phyloP scores from a whole-genome alignment of 2,113 vertebrate species.

The Crotalus viridis region DNA sequence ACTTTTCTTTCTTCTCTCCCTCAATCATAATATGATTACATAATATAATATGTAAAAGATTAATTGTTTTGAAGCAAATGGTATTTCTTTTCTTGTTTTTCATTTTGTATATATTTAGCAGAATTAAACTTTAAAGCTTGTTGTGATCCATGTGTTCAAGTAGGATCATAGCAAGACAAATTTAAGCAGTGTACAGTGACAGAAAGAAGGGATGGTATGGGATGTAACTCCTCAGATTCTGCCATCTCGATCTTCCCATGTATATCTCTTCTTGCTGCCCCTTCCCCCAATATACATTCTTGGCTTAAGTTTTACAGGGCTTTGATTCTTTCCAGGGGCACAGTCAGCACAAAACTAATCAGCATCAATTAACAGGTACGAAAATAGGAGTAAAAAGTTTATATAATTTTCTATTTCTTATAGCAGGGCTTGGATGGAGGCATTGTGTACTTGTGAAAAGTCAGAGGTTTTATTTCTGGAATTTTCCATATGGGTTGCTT shows the following conservation, averaged over 20 bases:
- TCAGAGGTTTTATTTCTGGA: neutral
- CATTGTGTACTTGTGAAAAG: neutral
- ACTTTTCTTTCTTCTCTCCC: conserved; percentile 9
- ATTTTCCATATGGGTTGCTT: neutral
- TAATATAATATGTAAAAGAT: conserved; percentile 3
- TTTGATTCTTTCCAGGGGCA: conserved; percentile 56
- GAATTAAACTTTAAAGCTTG: conserved; percentile 37
- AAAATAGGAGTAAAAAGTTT: conserved; percentile 59
- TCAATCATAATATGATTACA: conserved; percentile 48
- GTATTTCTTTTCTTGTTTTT: neutral
- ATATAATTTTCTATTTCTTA: conserved; percentile 22
- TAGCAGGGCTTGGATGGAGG: conserved; percentile 7
- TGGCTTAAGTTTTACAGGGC: conserved; percentile 65
- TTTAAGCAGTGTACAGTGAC: neutral
- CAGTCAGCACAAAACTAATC: conserved; percentile 61
- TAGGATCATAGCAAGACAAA: conserved; percentile 33
- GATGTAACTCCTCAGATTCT: neutral
- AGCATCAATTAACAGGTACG: conserved; percentile 65
- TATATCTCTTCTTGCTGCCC: conserved; percentile 28
- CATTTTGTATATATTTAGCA: neutral
- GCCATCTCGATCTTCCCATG: conserved; percentile 11
- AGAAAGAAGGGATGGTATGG: conserved; percentile 8
- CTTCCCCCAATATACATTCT: conserved; percentile 54
- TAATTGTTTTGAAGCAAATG: conserved; percentile 22
- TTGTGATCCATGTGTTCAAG: conserved; percentile 14